These are phyloP conservation scores for Channa striata DNA, from an alignment of 2,797 vertebrate species.

Conservation along the genomic window DNA sequence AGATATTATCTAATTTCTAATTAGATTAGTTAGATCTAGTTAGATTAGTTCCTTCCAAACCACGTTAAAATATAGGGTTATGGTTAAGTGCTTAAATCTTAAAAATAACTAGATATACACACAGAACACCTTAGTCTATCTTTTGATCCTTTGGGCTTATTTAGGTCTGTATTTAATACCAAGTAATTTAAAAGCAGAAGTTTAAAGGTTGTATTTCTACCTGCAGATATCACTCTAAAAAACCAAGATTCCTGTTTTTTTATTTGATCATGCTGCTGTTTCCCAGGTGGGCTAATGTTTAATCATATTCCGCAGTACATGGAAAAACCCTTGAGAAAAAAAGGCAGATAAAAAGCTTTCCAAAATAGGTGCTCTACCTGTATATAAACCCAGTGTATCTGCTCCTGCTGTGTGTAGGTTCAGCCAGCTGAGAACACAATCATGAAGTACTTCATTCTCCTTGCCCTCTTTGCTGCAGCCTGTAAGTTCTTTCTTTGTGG, in stretches of 20 bases:
- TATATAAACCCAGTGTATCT: constrained; percentile 41
- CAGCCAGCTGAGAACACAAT: constrained; percentile 12
- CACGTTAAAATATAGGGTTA: too few relatives aligned
- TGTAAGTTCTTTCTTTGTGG: constrained; percentile 42
- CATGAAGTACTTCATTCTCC: constrained; percentile 69
- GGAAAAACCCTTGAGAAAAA: constrained; percentile 45
- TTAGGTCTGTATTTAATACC: background rate
- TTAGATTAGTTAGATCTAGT: too few relatives aligned
- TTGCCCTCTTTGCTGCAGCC: constrained; percentile 55
- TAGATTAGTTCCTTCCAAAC: too few relatives aligned
- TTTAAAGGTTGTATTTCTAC: background rate
- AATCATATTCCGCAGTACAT: constrained; percentile 14
- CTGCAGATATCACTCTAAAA: constrained; percentile 11
- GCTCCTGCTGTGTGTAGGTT: constrained; percentile 8
- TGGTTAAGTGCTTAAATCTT: too few relatives aligned
- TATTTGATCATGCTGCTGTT: constrained; percentile 55
- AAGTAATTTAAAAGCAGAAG: background rate
- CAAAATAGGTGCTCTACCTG: background rate
- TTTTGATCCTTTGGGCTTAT: background rate
- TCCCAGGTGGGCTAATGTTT: constrained; percentile 70
- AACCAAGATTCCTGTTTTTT: background rate
- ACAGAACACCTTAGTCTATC: background rate
- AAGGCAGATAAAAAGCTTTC: constrained; percentile 42
- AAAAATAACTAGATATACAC: too few relatives aligned
- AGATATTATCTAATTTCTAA: background rate